Evolutionary conservation across 2,113 vertebrate species (phyloP), one percentile per base, ranked within the genome.

Genomic region (Hypanus sabinus): DNA sequence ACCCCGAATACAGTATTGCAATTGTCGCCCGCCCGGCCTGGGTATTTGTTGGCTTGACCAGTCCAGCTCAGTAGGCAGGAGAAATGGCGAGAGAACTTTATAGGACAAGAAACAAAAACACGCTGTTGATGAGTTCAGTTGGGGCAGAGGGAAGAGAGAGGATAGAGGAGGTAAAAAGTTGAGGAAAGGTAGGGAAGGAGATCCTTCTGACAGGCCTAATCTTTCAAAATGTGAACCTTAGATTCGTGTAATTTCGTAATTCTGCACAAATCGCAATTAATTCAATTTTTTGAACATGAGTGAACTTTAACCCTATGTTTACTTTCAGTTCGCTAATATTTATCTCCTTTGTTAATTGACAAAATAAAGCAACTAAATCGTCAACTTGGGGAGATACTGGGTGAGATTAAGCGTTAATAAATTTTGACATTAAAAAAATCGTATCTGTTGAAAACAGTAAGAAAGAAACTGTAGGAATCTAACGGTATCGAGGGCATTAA

Each of bases 401-500:
- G 57, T 11, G 57, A 14, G 57, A 33, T 65, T 68, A 65, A 90
- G 85, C 16, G 10, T 30, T 27, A 73, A 27, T 27, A 46, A 93
- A 93, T 73, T 38, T 73, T 14, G 68, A 75, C 36, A 27, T 27
- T 73, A 75, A 71, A 93, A 93, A 93, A 88, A n/a, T 27, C 85
- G 0, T 60, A 33, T 46, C 90, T 73, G 22, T 30, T 93, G 7
- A 11, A 93, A 22, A 75, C 68, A 46, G 36, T 36, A 92, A 81
- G 88, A 70, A 70, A 92, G 65, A 65, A 92, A 73, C 71, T 16
- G 7, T 75, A 36, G 36, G 16, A 36, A 73, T 93, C 91, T 16
- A 30, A 65, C 20, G 16, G 10, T 46, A 55, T 27, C 70, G 55
- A 46, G 10, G 70, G 36, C 73, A 73, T 55, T 93, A 73, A 33